Conservation (phyloP, 1,140 invertebrate species). For the Halictus rubicundus region DNA sequence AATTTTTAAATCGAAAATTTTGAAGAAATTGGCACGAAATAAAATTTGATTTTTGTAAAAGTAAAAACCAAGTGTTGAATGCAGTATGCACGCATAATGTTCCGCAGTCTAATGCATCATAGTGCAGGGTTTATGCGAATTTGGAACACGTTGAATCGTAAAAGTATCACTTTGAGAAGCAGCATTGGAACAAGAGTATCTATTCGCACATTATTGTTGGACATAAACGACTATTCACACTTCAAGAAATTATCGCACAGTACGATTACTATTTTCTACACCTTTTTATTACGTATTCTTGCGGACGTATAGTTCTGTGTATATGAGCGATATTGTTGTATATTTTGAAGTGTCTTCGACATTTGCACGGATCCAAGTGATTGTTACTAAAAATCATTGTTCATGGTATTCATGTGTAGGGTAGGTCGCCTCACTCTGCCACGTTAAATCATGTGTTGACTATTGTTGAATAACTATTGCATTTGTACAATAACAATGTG, state of each 20-base stretch:
- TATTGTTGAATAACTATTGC: too few species aligned
- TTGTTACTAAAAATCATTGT: neutral
- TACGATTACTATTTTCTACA: neutral
- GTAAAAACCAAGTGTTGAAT: too few species aligned
- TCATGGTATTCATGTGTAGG: neutral
- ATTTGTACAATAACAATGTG: too few species aligned
- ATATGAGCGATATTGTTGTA: neutral
- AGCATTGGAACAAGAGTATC: neutral
- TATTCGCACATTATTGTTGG: neutral
- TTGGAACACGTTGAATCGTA: neutral
- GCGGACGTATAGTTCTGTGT: neutral
- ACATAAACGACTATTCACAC: neutral
- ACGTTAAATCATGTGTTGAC: too few species aligned
- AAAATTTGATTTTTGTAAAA: too few species aligned
- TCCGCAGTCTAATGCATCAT: neutral
- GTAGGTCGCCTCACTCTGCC: too few species aligned
- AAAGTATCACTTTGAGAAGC: conserved; percentile 20
- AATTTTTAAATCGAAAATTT: too few species aligned
- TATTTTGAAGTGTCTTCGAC: neutral
- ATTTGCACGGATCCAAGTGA: neutral
- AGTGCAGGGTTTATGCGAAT: conserved; percentile 1
- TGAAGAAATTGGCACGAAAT: too few species aligned
- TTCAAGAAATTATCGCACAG: neutral
- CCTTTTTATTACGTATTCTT: neutral
- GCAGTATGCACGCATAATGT: neutral